phyloP scores from a whole-genome alignment of 2,113 vertebrate species.

The Epinephelus fuscoguttatus region DNA sequence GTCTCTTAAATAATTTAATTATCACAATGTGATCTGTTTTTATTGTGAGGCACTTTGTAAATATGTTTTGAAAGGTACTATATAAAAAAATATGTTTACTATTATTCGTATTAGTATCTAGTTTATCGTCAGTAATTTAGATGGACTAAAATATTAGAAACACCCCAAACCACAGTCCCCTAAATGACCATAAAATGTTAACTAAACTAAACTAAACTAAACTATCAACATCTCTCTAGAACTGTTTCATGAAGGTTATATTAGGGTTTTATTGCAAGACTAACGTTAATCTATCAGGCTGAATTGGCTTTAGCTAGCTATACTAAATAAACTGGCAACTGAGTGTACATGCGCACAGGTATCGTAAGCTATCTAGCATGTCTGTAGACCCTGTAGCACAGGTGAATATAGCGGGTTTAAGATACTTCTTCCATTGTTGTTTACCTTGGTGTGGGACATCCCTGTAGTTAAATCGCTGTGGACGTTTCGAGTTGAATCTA shows the following conservation, averaged over 20 bases:
- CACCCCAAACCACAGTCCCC: not conserved
- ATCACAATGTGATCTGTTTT: no score
- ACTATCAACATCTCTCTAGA: not conserved
- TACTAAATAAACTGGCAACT: not conserved
- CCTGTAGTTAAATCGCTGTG: constrained; percentile 1
- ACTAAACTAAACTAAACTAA: no score
- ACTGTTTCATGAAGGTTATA: not conserved
- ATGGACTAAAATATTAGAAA: not conserved
- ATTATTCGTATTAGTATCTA: not conserved
- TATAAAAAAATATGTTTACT: no score
- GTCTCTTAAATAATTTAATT: no score
- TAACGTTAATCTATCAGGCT: not conserved
- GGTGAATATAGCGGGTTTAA: not conserved
- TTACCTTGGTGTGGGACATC: constrained; percentile 80
- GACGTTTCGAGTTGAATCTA: constrained; percentile 23
- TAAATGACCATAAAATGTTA: not conserved
- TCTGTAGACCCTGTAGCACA: not conserved
- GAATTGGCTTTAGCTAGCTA: not conserved
- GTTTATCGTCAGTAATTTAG: not conserved
- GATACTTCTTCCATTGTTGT: not conserved
- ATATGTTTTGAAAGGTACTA: no score
- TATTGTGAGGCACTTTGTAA: no score
- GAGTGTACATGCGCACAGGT: not conserved
- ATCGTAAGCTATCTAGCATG: not conserved
- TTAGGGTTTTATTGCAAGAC: not conserved